Percentiles rank a stretch among this genome's conserved stretches.
phyloP scores from a whole-genome alignment of 2,797 vertebrate genomes.

The Hippocampus kuda region DNA sequence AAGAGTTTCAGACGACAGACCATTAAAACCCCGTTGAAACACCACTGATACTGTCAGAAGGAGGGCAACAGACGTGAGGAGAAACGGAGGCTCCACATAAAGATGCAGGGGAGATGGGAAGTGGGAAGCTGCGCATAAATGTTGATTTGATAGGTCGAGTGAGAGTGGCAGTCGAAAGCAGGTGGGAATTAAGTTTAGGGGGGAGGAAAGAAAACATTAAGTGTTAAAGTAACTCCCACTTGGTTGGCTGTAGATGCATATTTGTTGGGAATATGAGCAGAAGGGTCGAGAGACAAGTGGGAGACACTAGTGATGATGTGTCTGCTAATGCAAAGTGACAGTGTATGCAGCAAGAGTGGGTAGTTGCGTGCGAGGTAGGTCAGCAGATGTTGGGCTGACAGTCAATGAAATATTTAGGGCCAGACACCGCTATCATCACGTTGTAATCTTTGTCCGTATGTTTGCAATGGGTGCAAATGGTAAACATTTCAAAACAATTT shows the following conservation, averaged over 20 bases:
- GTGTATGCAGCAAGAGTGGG: slow-evolving; percentile 48
- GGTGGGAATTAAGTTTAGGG: slow-evolving; percentile 5
- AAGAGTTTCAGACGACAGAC: slow-evolving; percentile 40
- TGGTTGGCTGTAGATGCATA: background rate
- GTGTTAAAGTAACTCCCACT: background rate
- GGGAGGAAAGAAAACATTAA: background rate
- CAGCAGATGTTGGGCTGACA: slow-evolving; percentile 56
- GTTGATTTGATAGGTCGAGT: background rate
- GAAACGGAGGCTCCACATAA: slow-evolving; percentile 17
- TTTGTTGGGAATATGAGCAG: background rate
- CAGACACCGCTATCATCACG: slow-evolving; percentile 40
- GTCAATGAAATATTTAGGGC: slow-evolving; percentile 65
- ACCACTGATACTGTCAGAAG: slow-evolving; percentile 46
- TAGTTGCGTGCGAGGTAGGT: slow-evolving; percentile 49
- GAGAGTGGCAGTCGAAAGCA: background rate
- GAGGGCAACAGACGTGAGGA: slow-evolving; percentile 19
- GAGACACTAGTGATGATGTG: slow-evolving; percentile 31
- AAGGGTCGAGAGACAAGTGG: slow-evolving; percentile 8
- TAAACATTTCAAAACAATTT: slow-evolving; percentile 6
- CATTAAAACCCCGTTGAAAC: slow-evolving; percentile 61
- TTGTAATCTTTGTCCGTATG: background rate
- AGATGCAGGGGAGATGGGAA: background rate
- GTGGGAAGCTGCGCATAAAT: background rate
- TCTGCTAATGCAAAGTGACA: slow-evolving; percentile 58
- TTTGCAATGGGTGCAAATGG: background rate